Evolutionary conservation across 2,888 invertebrate genomes (phyloP).

Genomic region (Adineta ricciae): DNA sequence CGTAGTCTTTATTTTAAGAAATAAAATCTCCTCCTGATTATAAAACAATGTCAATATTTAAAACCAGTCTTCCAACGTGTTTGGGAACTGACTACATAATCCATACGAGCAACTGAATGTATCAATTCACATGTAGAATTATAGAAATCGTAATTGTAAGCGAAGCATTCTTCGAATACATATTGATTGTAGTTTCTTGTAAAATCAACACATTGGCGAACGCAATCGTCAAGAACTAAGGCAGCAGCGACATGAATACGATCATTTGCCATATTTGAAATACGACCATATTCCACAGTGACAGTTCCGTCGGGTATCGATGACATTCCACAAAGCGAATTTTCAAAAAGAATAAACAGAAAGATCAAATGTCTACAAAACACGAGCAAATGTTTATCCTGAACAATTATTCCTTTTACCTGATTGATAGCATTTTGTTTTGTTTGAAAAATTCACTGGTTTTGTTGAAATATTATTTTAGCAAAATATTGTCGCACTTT

Average conservation of each 20-base stretch:
- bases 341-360: background rate
- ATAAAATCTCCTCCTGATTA: background rate
- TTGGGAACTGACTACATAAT: background rate
- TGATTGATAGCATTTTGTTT: too few relatives aligned
- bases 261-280: background rate
- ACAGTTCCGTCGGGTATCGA: background rate
- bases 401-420: too few relatives aligned
- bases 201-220: background rate
- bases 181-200: background rate
- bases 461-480: background rate
- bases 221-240: background rate
- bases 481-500: background rate
- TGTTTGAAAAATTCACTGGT: background rate
- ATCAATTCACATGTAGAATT: background rate
- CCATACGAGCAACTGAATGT: background rate
- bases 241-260: background rate
- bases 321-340: background rate
- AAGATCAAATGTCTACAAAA: background rate
- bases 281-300: background rate
- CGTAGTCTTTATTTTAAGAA: background rate
- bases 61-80: constrained; percentile 3
- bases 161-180: background rate
- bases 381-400: background rate
- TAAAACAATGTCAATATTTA: background rate
- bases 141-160: background rate